Conservation (phyloP, 2,113 vertebrate genomes). For the Chunga burmeisteri region DNA sequence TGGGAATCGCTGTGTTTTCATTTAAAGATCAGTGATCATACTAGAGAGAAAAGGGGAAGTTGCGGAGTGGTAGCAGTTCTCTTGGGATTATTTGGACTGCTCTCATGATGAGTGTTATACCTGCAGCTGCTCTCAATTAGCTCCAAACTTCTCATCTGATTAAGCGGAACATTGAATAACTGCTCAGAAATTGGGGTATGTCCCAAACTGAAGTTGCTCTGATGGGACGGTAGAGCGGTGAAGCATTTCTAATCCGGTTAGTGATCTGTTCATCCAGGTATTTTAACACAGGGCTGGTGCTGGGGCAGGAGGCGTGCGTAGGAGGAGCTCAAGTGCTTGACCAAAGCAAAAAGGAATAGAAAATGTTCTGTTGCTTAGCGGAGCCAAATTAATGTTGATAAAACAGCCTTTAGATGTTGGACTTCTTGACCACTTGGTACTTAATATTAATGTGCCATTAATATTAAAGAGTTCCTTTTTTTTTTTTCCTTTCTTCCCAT, state of each 20-base stretch:
- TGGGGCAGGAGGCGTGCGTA: rapidly evolving
- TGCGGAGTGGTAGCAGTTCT: background rate
- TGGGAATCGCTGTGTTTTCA: background rate
- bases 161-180: background rate
- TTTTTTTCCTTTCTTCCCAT: background rate
- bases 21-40: background rate
- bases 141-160: background rate
- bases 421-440: background rate
- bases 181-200: background rate
- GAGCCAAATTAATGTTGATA: background rate
- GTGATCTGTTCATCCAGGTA: background rate
- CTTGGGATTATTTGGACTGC: background rate
- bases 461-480: background rate
- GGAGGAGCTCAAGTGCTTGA: background rate
- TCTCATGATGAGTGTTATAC: background rate
- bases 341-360: background rate
- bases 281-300: background rate
- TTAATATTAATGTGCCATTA: background rate
- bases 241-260: background rate
- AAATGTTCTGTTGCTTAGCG: background rate
- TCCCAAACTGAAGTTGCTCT: background rate
- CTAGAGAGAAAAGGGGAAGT: background rate
- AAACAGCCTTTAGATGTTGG: background rate
- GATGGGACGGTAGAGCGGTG: rapidly evolving
- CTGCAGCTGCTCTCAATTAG: background rate